Conservation (phyloP, 2,888 invertebrate genomes). For the Amphimallon solstitiale region DNA sequence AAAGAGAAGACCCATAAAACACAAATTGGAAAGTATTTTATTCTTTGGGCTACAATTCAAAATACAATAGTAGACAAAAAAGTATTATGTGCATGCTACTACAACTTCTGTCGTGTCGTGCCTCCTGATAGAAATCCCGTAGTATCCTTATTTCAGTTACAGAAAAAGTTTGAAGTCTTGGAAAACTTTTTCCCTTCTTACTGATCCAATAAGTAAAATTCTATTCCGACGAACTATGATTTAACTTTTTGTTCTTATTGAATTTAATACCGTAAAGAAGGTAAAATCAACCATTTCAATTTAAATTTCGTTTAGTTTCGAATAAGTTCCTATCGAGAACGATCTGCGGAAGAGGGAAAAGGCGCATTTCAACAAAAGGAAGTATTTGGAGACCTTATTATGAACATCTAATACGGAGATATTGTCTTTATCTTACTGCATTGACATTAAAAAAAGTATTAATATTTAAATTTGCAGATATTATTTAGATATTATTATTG, state of each 20-base stretch:
- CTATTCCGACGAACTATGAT: constrained; percentile 16
- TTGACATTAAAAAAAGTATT: no score
- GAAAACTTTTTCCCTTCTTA: constrained; percentile 4
- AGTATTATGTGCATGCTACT: neutral
- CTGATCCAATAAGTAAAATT: constrained; percentile 13
- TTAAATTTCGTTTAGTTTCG: neutral
- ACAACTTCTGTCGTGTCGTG: neutral
- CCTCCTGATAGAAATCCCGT: constrained; percentile 8
- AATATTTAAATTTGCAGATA: no score
- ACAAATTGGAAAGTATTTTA: no score
- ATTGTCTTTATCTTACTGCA: no score
- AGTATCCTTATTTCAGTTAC: constrained; percentile 4
- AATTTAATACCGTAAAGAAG: constrained; percentile 5
- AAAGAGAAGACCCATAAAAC: no score
- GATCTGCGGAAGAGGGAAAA: neutral
- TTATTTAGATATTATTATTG: no score
- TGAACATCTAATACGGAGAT: no score
- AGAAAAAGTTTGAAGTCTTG: constrained; percentile 6
- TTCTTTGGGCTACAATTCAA: no score
- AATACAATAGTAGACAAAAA: no score
- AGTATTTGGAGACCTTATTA: no score
- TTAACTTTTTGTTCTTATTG: constrained; percentile 29
- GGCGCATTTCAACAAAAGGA: neutral
- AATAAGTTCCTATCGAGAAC: neutral
- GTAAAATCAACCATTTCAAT: neutral